A percentile compares a stretch with the other conserved stretches of the same genome.
phyloP scores from a whole-genome alignment of 2,113 vertebrate species.

The Trematocara marginatum region DNA sequence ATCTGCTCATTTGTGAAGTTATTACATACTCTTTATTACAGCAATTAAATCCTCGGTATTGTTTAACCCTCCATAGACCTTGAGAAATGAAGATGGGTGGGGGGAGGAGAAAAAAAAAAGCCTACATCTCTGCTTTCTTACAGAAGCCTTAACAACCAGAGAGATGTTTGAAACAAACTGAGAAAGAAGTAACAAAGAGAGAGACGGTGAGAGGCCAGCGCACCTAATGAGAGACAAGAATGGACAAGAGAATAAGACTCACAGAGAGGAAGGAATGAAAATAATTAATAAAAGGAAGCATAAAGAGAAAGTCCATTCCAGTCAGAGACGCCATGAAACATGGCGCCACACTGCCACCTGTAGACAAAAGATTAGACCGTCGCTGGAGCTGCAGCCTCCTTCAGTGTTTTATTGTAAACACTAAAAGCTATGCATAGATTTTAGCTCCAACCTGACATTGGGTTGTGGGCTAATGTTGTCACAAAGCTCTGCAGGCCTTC shows the following conservation, averaged over 20 bases:
- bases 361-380: slow-evolving; percentile 11
- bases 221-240: slow-evolving; percentile 5
- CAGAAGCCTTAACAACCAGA: neutral
- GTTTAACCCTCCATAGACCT: neutral
- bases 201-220: neutral
- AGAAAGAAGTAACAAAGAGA: neutral
- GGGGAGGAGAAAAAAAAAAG: neutral
- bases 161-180: neutral
- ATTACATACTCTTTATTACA: slow-evolving; percentile 26
- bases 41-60: slow-evolving; percentile 10
- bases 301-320: neutral
- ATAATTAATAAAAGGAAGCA: neutral
- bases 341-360: slow-evolving; percentile 62
- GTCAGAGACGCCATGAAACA: neutral
- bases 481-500: neutral
- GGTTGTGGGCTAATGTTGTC: neutral
- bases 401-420: neutral
- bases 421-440: neutral
- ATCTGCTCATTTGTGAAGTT: slow-evolving; percentile 6
- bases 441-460: neutral
- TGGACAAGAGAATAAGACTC: neutral
- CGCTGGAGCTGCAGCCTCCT: neutral
- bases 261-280: neutral
- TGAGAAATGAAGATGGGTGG: neutral
- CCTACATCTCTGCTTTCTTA: neutral